Evolutionary conservation across 2,113 vertebrate genomes (phyloP).

Genomic region (Haemorhous mexicanus): DNA sequence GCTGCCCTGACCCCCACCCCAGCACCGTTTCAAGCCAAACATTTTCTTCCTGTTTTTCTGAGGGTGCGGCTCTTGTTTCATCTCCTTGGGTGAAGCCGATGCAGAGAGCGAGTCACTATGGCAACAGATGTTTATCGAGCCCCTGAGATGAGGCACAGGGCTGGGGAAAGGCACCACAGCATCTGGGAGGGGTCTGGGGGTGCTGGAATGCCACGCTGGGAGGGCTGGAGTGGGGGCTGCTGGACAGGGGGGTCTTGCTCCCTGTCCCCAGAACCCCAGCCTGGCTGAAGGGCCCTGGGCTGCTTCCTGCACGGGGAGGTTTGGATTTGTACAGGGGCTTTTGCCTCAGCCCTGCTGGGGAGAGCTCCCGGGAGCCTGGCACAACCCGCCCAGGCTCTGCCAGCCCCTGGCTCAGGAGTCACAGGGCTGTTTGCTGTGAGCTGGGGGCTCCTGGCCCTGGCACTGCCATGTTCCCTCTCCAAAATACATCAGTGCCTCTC

Average conservation of each 20-base stretch:
- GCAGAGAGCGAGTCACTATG: constrained; percentile 60
- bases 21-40: constrained; percentile 56
- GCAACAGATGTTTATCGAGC: constrained; percentile 69
- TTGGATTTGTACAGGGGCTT: background rate
- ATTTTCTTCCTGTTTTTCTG: constrained; percentile 62
- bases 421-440: background rate
- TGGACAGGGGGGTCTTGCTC: rapidly evolving
- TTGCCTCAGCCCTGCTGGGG: background rate
- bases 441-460: background rate
- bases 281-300: background rate
- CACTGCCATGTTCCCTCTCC: background rate
- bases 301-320: background rate
- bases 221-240: background rate
- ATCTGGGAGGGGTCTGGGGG: background rate
- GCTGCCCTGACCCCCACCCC: constrained; percentile 2
- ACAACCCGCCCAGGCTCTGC: rapidly evolving
- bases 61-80: constrained; percentile 62
- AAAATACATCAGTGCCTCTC: rapidly evolving
- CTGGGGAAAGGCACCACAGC: background rate
- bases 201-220: rapidly evolving
- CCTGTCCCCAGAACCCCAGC: background rate
- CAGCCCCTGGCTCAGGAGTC: background rate
- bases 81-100: constrained; percentile 49
- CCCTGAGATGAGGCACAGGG: constrained; percentile 45
- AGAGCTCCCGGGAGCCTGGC: rapidly evolving